These are phyloP conservation scores for Andrena trimmerana DNA, from an alignment of 2,888 invertebrate genomes.

Conservation along the genomic window DNA sequence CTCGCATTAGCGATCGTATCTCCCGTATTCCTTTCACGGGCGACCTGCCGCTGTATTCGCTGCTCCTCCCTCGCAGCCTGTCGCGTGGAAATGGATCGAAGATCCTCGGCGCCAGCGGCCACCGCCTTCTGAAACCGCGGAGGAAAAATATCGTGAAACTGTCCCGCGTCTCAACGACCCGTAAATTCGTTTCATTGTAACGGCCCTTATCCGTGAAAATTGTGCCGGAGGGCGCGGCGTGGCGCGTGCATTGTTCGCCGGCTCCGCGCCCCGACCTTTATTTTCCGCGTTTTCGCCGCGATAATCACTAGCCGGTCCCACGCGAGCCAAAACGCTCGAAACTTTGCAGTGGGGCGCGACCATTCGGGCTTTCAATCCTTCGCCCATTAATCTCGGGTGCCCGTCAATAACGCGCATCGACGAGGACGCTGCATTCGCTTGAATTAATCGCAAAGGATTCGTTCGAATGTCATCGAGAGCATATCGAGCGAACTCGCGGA, in stretches of 20 bases:
- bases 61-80: neutral
- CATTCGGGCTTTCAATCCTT: neutral
- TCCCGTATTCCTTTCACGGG: slow-evolving; percentile 31
- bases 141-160: slow-evolving; percentile 49
- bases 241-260: slow-evolving; percentile 38
- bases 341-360: neutral
- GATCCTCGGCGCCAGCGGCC: slow-evolving; percentile 38
- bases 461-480: neutral
- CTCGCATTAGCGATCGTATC: slow-evolving; percentile 39
- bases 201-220: slow-evolving; percentile 48
- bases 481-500: neutral
- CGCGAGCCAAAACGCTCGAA: neutral
- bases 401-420: neutral
- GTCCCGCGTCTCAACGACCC: slow-evolving; percentile 53
- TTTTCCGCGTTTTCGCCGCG: slow-evolving; percentile 22
- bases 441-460: neutral
- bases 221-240: slow-evolving; percentile 20
- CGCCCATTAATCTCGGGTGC: neutral
- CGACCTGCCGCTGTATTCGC: slow-evolving; percentile 1
- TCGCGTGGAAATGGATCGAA: slow-evolving; percentile 43
- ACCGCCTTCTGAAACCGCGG: neutral
- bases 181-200: slow-evolving; percentile 56
- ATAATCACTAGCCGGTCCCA: slow-evolving; percentile 23
- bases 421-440: neutral
- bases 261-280: neutral